These are phyloP conservation scores for Cerceris rybyensis DNA, from an alignment of 2,888 invertebrate species.

Conservation along the genomic window DNA sequence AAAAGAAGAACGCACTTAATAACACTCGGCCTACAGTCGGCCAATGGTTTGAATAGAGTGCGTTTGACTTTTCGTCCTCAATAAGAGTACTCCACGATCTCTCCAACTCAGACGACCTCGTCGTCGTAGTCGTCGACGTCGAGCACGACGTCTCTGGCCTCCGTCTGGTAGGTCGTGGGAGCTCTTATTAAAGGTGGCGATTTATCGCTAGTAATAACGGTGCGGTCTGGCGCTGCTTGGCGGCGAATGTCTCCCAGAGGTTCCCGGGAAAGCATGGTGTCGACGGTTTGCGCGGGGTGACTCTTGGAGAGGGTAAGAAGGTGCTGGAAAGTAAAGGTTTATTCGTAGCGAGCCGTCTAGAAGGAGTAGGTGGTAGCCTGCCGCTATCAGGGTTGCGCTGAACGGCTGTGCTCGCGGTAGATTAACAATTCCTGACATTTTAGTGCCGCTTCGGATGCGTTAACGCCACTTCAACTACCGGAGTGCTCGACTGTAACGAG, in stretches of 20 bases:
- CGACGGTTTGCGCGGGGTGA: constrained; percentile 13
- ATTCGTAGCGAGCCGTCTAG: constrained; percentile 14
- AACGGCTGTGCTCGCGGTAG: constrained; percentile 40
- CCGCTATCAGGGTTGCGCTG: constrained; percentile 7
- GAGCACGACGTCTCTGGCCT: constrained; percentile 47
- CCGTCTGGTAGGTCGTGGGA: constrained; percentile 60
- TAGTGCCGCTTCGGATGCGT: constrained; percentile 65
- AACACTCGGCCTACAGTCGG: not conserved
- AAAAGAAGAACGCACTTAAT: not conserved
- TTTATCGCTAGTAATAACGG: constrained; percentile 81
- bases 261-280: constrained; percentile 16
- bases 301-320: constrained; percentile 2
- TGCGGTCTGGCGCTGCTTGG: constrained; percentile 75
- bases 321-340: constrained; percentile 48
- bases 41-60: not conserved
- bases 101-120: not conserved
- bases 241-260: constrained; percentile 58
- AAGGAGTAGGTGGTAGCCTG: not conserved
- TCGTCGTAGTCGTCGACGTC: not conserved
- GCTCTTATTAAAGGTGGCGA: constrained; percentile 81
- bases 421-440: constrained; percentile 76
- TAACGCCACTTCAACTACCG: constrained; percentile 55
- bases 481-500: constrained; percentile 66
- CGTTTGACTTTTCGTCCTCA: not conserved
- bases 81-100: not conserved